These are phyloP conservation scores for Zophobas atratus DNA, from an alignment of 1,140 invertebrate genomes.

Conservation along the genomic window DNA sequence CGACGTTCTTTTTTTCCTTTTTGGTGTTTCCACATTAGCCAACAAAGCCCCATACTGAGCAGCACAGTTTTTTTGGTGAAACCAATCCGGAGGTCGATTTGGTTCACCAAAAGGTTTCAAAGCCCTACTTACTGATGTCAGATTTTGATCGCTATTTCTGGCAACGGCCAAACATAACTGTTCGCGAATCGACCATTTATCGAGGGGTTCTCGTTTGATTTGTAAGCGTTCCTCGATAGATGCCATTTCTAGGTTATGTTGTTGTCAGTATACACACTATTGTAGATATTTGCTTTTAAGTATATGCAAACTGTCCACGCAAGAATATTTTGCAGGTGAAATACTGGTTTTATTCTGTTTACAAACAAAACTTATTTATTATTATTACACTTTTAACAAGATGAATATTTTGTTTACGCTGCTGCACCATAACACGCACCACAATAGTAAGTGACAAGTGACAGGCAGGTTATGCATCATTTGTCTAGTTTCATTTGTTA, in stretches of 20 bases:
- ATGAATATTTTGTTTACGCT: too few relatives aligned
- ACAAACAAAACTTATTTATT: neutral
- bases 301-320: too few relatives aligned
- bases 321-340: too few relatives aligned
- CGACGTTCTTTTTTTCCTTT: slow-evolving; percentile 85
- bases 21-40: slow-evolving; percentile 89
- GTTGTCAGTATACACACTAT: neutral
- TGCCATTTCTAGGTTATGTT: slow-evolving; percentile 66
- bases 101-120: slow-evolving; percentile 82
- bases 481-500: too few relatives aligned
- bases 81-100: slow-evolving; percentile 88
- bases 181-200: slow-evolving; percentile 89
- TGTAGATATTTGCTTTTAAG: neutral
- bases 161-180: slow-evolving; percentile 90
- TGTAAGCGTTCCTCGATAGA: slow-evolving; percentile 74
- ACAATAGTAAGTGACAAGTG: too few relatives aligned
- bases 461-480: too few relatives aligned
- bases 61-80: slow-evolving; percentile 93
- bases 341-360: neutral
- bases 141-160: slow-evolving; percentile 93
- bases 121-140: slow-evolving; percentile 90
- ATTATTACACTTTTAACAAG: too few relatives aligned
- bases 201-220: slow-evolving; percentile 80
- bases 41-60: slow-evolving; percentile 89
- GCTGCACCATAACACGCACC: too few relatives aligned